Base-by-base conservation (phyloP, 2,113 vertebrate species). In the Oxyruncus cristatus region DNA sequence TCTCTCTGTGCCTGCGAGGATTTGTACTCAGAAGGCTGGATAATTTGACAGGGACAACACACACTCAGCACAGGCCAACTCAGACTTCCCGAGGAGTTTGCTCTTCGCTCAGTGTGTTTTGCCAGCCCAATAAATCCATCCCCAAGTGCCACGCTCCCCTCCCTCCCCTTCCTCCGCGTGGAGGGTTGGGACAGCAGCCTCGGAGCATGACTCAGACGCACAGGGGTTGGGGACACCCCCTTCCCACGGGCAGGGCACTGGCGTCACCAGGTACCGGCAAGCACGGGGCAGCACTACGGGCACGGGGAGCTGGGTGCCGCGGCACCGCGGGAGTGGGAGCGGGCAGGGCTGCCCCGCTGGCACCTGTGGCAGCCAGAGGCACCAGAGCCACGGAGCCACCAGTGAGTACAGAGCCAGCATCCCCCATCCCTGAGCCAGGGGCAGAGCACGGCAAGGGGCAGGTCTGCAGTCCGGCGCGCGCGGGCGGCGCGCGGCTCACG, bases 401-500 rank as follows among this genome's bases (percentile, higher is more conserved):
- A 11, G 76, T 35, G 10, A 11, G 32, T 2, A 9, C 2, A n/a
- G 61, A 84, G 88, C 19, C 37, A 35, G 23, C 0, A 1, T n/a
- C 16, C 55, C 81, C 59, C 1, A 7, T 28, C 32, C 90, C 63
- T 2, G 6, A 2, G 5, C 21, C 44, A 4, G 68, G 39, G 28
- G 72, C 4, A 3, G 75, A 41, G 81, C 32, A 17, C 0, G 7
- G 85, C 12, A 0, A 14, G 53, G 91, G 89, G 83, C 77, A 70
- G 65, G 7, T 3, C 16, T 14, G 66, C 63, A 9, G 56, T 14
- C 65, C 2, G 9, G 63, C 12, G 6, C 5, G 6, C 6, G 12
- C 1, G 33, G 14, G 50, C 14, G 6, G 5, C 7, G 27, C 1
- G 1, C 8, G 22, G 72, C 23, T 99, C 98, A 99, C 15, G 98